Evolutionary conservation across 1,140 invertebrate genomes (phyloP).

Genomic region (Caenorhabditis latens): DNA sequence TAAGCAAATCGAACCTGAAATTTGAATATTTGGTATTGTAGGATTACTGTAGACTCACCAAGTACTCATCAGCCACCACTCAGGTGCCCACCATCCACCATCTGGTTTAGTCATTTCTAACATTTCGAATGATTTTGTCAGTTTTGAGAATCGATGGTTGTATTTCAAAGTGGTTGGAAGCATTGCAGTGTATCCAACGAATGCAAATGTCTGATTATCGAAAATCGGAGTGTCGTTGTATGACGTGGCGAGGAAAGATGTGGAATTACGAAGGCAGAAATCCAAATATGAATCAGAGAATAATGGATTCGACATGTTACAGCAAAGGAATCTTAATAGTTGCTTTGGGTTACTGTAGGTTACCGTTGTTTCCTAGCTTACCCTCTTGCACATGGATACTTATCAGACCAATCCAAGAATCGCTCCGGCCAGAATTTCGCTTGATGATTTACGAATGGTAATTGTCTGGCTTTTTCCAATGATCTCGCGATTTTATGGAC

Average conservation of each 20-base stretch:
- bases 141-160: conserved; percentile 76
- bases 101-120: conserved; percentile 63
- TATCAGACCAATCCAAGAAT: conserved; percentile 64
- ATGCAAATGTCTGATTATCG: conserved; percentile 74
- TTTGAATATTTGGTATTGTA: no score
- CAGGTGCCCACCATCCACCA: conserved; percentile 73
- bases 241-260: conserved; percentile 69
- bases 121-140: conserved; percentile 71
- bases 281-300: conserved; percentile 72
- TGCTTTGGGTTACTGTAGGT: conserved; percentile 4
- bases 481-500: conserved; percentile 68
- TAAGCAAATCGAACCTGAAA: conserved; percentile 71
- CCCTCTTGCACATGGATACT: conserved; percentile 54
- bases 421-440: conserved; percentile 75
- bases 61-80: conserved; percentile 76
- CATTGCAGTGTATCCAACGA: conserved; percentile 77
- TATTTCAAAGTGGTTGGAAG: conserved; percentile 73
- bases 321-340: conserved; percentile 73
- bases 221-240: conserved; percentile 78
- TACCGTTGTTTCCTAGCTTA: conserved; percentile 17
- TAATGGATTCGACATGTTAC: conserved; percentile 67
- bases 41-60: conserved; percentile 65
- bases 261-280: conserved; percentile 75
- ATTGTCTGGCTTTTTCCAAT: conserved; percentile 64
- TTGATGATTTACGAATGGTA: conserved; percentile 72